These are phyloP conservation scores for Patella depressa DNA, from an alignment of 2,888 invertebrate species.

Conservation along the genomic window DNA sequence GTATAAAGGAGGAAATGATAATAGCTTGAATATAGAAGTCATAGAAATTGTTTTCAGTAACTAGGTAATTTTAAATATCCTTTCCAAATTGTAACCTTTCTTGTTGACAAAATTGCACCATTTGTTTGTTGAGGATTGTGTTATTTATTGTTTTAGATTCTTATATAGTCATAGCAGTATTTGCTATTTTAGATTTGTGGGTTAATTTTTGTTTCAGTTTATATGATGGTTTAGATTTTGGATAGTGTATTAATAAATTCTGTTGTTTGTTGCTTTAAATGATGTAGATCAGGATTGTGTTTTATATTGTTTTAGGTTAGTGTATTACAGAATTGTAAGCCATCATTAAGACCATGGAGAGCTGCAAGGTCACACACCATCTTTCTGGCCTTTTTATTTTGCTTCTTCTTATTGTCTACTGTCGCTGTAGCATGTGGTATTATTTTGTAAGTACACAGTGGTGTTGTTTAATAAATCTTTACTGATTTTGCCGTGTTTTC, in stretches of 20 bases:
- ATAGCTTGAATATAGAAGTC: too few relatives aligned
- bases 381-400: conserved; percentile 73
- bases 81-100: too few relatives aligned
- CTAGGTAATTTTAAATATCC: too few relatives aligned
- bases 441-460: conserved; percentile 56
- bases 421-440: conserved; percentile 62
- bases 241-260: background rate
- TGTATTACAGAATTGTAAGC: conserved; percentile 79
- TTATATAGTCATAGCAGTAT: too few relatives aligned
- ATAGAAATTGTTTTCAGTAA: too few relatives aligned
- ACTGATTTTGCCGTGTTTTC: too few relatives aligned
- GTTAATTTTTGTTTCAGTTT: background rate
- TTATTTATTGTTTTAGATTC: too few relatives aligned
- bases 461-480: conserved; percentile 4
- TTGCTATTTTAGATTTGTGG: too few relatives aligned
- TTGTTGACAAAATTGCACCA: too few relatives aligned
- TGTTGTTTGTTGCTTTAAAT: background rate
- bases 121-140: too few relatives aligned
- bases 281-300: background rate
- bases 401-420: conserved; percentile 63
- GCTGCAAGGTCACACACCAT: conserved; percentile 85
- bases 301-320: conserved; percentile 69
- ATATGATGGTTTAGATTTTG: background rate
- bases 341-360: conserved; percentile 79
- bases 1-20: too few relatives aligned